Percentiles rank a stretch among this genome's conserved stretches.
Evolutionary conservation across 2,797 vertebrate genomes (phyloP).

Genomic region (Nannoperca australis): DNA sequence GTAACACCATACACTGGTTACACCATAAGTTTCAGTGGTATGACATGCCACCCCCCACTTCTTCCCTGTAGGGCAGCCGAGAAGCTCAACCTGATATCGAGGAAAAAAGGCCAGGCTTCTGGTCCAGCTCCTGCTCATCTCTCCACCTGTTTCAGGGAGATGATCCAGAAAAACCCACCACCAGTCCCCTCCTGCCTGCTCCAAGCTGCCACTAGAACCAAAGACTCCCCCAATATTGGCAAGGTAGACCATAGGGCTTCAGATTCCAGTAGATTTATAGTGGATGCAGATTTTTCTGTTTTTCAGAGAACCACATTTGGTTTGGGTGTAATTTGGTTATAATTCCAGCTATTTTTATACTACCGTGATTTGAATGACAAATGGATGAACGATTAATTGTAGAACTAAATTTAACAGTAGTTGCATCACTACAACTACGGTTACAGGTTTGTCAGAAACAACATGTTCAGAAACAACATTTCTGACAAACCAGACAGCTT

Average conservation of each 20-base stretch:
- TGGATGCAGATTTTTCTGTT: not conserved
- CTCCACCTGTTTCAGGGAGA: constrained; percentile 93
- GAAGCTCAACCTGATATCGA: constrained; percentile 94
- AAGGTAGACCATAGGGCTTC: constrained; percentile 87
- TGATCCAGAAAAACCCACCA: constrained; percentile 92
- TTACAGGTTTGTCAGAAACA: not conserved
- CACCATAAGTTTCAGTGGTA: not conserved
- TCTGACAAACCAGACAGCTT: not conserved
- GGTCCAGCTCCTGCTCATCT: constrained; percentile 87
- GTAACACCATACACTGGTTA: not conserved
- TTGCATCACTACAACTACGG: not conserved
- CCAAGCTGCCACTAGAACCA: constrained; percentile 92
- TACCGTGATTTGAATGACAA: not conserved
- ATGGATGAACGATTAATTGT: not conserved
- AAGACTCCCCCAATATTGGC: constrained; percentile 91
- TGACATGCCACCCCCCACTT: constrained; percentile 21
- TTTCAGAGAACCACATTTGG: not conserved
- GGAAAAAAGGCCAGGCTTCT: constrained; percentile 91
- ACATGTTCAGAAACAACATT: not conserved
- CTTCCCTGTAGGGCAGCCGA: constrained; percentile 91
- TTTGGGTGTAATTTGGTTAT: not conserved
- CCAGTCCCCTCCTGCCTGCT: constrained; percentile 92
- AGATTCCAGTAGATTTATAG: constrained; percentile 36
- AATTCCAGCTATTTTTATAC: not conserved
- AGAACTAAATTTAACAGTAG: not conserved